Base-by-base conservation (phyloP, 2,113 vertebrate genomes). In the Haliaeetus leucogaster region DNA sequence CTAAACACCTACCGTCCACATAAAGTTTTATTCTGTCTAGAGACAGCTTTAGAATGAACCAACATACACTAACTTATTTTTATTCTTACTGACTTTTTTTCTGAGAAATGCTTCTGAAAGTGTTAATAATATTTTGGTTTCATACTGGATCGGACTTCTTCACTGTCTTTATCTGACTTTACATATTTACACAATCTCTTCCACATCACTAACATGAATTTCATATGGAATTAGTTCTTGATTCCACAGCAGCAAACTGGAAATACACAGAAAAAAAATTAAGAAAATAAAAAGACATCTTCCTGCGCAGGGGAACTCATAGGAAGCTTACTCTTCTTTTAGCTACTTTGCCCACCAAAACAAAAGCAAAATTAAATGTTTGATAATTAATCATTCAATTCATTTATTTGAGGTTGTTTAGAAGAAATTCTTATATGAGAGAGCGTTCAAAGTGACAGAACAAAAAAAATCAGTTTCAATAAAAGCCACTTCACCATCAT, bases 391-490 rank as follows among this genome's bases (percentile, higher is more conserved):
- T 67, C 3, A 23, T 38, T 77, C 10, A 2, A 26, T 92, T 96
- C 14, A 56, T 93, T 91, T 89, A 27, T 90, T 19, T 90, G 68
- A 86, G 67, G 72, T 82, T 82, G 45, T 93, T 97, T 95, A 95
- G 68, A 76, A 93, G 48, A 91, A 95, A 93, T 86, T 94, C 10
- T 21, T 76, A 82, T 81, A 82, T 76, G 61, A 92, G 30, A 74
- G 8, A 48, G 3, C 34, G 38, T 76, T 95, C 53, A 58, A 90
- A 96, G 23, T 72, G 53, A 82, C 26, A 53, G 50, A 84, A 91
- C 13, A 76, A 94, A 96, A 96, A 82, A 77, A 61, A 70, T 7
- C 11, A 10, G 5, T 76, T 89, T 43, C 59, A 86, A 58, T 89
- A 63, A 76, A 87, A 36, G 9, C 25, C 11, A 58, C 68, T 88